Evolutionary conservation across 2,888 invertebrate genomes (phyloP), one percentile per base, ranked within the genome.

Genomic region (Eupsilia transversa): DNA sequence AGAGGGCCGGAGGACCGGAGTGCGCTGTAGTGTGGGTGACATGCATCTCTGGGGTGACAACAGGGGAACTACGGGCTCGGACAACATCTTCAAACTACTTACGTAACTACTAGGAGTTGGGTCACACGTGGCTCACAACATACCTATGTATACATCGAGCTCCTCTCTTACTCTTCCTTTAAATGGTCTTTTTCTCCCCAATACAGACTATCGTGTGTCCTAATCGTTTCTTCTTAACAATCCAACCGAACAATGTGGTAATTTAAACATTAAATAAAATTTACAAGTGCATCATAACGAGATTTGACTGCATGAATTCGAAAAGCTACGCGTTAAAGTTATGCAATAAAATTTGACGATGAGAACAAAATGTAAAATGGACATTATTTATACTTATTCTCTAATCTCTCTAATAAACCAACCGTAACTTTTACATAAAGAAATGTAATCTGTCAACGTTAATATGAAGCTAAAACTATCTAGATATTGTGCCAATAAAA

Each of bases 261-360:
- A 52, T 63, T 68, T 69, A 60, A 74, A 80, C 41, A 74, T 66
- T 74, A 60, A 79, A 74, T 70, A 78, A 82, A 76, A 77, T 79
- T 79, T 78, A 83, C 77, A 83, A 94, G 95, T 95, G 96, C 96
- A 94, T 96, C 96, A 96, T 97, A 97, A 97, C 97, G 97, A 97
- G 97, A 97, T 97, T 97, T 96, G 96, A 96, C 97, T 97, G 97
- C 96, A 96, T 95, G 96, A 96, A 96, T 94, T 91, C 78, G 84
- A 89, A 87, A 86, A 83, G 86, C 88, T 88, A 89, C 89, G 88
- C 86, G 83, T 89, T 89, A 89, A 86, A 88, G 88, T 86, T 88
- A 89, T 87, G 86, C 87, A 87, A 87, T 89, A 82, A 78, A 87
- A 79, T 83, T 79, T 69, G 38, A 83, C 79, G 73, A 86, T 76